A percentile compares a stretch with the other conserved stretches of the same genome.
Evolutionary conservation across 1,140 invertebrate species (phyloP).

Genomic region (Phortica variegata): DNA sequence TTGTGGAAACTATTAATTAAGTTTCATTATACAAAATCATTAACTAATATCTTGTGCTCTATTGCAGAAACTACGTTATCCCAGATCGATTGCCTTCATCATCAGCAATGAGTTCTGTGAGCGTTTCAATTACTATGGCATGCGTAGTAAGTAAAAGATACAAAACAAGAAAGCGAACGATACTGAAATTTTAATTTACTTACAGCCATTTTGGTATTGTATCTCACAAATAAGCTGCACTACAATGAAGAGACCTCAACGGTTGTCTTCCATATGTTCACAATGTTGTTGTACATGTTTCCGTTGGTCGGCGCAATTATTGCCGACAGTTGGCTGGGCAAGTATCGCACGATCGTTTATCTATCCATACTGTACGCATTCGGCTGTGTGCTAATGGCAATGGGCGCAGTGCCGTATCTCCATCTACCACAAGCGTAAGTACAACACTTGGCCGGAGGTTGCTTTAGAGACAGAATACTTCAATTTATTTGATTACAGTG

Average conservation of each 20-base stretch:
- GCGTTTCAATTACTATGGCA: conserved; percentile 93
- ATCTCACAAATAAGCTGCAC: conserved; percentile 69
- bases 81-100: conserved; percentile 88
- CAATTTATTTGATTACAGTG: conserved; percentile 31
- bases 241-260: conserved; percentile 70
- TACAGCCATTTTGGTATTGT: conserved; percentile 77
- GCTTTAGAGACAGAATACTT: neutral
- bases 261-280: conserved; percentile 77
- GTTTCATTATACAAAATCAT: no score
- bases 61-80: no score
- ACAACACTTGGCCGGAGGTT: neutral
- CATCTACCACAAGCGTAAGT: conserved; percentile 66
- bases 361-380: conserved; percentile 83
- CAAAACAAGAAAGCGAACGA: neutral
- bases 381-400: conserved; percentile 79
- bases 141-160: conserved; percentile 76
- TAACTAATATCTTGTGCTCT: no score
- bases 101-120: conserved; percentile 96
- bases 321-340: conserved; percentile 78
- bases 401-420: conserved; percentile 64
- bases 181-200: conserved; percentile 6
- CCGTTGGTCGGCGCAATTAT: conserved; percentile 83
- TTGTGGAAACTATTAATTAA: no score
- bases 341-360: conserved; percentile 84
- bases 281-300: conserved; percentile 78